These are phyloP conservation scores for Diorhabda elongata DNA, from an alignment of 1,140 invertebrate species.

Conservation along the genomic window DNA sequence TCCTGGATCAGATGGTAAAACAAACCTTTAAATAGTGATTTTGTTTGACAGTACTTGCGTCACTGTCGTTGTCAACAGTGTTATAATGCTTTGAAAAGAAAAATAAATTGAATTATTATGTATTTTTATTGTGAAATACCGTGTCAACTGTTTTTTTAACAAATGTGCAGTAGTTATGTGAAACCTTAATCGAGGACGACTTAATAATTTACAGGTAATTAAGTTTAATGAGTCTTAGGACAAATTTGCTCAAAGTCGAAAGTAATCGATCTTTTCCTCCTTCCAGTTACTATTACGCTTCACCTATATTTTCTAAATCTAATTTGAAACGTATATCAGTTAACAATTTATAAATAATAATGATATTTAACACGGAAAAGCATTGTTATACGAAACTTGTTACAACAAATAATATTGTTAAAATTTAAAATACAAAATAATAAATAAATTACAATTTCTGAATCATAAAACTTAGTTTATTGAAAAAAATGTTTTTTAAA, in stretches of 20 bases:
- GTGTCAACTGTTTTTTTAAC: constrained; percentile 1
- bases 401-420: no score
- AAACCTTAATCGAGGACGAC: neutral
- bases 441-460: no score
- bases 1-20: no score
- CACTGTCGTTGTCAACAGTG: neutral
- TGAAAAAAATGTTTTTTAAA: no score
- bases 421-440: no score
- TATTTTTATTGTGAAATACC: constrained; percentile 1
- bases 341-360: no score
- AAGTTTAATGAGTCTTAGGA: neutral
- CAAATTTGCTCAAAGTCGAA: neutral
- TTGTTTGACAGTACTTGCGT: neutral
- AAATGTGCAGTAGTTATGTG: neutral
- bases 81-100: neutral
- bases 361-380: no score
- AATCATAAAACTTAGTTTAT: no score
- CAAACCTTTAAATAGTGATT: neutral
- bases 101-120: neutral
- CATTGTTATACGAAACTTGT: no score
- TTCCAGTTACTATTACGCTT: constrained; percentile 2
- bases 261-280: neutral
- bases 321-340: no score
- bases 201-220: neutral
- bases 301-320: no score